Conservation (phyloP, 2,113 vertebrate genomes). For the Platysteira castanea region DNA sequence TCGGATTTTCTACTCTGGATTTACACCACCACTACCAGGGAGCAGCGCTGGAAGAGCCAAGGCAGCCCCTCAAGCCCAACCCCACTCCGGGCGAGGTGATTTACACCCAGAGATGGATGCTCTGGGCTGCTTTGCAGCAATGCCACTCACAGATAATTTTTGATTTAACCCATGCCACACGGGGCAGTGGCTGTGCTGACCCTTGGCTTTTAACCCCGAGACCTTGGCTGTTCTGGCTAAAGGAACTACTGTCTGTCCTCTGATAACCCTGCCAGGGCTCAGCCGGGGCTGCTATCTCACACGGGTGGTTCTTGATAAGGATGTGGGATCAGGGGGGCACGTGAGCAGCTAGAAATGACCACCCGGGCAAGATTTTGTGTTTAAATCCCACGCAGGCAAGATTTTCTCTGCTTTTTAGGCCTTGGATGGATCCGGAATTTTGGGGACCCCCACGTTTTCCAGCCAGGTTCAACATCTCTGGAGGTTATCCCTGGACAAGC, state of each 20-base stretch:
- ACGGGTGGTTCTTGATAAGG: slow-evolving; percentile 23
- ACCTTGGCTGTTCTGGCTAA: slow-evolving; percentile 54
- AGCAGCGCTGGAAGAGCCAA: not conserved
- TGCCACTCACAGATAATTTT: slow-evolving; percentile 49
- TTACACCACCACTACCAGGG: not conserved
- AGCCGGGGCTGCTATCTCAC: slow-evolving; percentile 13
- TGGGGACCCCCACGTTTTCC: not conserved
- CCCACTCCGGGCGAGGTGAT: not conserved
- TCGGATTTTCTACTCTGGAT: not conserved
- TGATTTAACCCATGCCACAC: slow-evolving; percentile 73
- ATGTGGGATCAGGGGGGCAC: not conserved
- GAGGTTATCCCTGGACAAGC: not conserved
- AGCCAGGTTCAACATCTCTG: fast-evolving
- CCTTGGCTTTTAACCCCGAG: slow-evolving; percentile 70
- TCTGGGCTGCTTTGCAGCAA: not conserved
- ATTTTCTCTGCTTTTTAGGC: not conserved
- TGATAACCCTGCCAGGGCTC: slow-evolving; percentile 65
- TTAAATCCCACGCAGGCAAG: fast-evolving
- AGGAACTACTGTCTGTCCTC: slow-evolving; percentile 71
- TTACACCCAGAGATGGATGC: not conserved
- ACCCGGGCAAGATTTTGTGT: not conserved
- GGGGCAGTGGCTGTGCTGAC: slow-evolving; percentile 58
- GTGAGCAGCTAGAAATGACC: not conserved
- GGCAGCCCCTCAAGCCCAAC: not conserved
- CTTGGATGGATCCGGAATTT: not conserved